phyloP scores from a whole-genome alignment of 2,113 vertebrate genomes.

The Thamnophis sirtalis region DNA sequence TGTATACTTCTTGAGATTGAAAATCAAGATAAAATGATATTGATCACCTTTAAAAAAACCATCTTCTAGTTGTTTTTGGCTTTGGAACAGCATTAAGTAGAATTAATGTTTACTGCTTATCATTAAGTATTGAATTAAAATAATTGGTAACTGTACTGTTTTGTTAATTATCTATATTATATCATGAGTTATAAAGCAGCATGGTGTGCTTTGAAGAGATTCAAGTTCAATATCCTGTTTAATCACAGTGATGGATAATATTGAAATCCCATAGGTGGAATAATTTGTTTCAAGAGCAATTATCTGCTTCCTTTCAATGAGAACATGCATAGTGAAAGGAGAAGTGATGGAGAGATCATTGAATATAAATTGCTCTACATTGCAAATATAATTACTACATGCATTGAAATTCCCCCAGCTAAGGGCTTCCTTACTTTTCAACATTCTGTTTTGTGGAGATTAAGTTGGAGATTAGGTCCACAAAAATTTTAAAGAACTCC shows the following conservation, averaged over 20 bases:
- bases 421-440: slow-evolving; percentile 63
- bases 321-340: slow-evolving; percentile 37
- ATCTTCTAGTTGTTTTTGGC: neutral
- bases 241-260: slow-evolving; percentile 57
- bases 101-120: neutral
- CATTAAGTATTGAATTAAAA: slow-evolving; percentile 12
- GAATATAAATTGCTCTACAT: slow-evolving; percentile 37
- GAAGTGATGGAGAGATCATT: slow-evolving; percentile 28
- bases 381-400: slow-evolving; percentile 48
- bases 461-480: slow-evolving; percentile 73
- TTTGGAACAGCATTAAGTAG: slow-evolving; percentile 33
- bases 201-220: slow-evolving; percentile 52
- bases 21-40: neutral
- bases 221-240: slow-evolving; percentile 51
- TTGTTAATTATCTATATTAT: slow-evolving; percentile 58
- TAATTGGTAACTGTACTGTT: slow-evolving; percentile 38
- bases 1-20: neutral
- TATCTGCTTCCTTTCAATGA: slow-evolving; percentile 24
- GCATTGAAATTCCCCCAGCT: slow-evolving; percentile 53
- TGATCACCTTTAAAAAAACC: neutral
- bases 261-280: slow-evolving; percentile 48
- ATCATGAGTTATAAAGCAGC: slow-evolving; percentile 54
- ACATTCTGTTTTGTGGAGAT: slow-evolving; percentile 65
- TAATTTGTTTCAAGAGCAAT: slow-evolving; percentile 45
- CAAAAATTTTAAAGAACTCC: slow-evolving; percentile 70